Conservation (phyloP, 1,140 invertebrate genomes). For the Portunus trituberculatus region DNA sequence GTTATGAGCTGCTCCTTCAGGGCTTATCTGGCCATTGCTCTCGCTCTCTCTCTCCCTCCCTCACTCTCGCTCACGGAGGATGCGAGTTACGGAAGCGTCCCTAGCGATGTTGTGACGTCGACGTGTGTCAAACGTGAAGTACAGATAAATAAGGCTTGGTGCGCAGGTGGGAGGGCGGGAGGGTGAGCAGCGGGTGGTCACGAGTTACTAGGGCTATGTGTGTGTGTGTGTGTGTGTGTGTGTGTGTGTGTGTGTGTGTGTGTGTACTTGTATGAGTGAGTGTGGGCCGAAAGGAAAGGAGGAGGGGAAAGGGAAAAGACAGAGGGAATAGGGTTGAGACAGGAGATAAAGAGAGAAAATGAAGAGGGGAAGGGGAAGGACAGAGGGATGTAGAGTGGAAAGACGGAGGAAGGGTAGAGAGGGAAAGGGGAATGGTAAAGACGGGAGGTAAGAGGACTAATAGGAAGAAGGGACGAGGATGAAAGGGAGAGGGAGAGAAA, state of each 20-base stretch:
- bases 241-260: too few species aligned
- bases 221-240: too few species aligned
- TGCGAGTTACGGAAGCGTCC: too few species aligned
- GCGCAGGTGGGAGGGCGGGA: background rate
- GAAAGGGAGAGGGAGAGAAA: background rate
- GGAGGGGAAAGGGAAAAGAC: background rate
- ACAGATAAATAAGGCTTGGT: background rate
- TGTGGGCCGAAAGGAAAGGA: background rate
- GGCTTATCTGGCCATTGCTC: background rate
- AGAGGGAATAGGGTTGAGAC: background rate
- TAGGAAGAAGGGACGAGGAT: background rate
- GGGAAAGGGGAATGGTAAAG: background rate
- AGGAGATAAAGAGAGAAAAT: background rate
- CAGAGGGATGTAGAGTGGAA: background rate
- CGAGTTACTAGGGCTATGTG: background rate
- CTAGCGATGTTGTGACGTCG: too few species aligned
- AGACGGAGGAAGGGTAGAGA: background rate
- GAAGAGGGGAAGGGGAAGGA: conserved; percentile 7
- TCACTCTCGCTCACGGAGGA: too few species aligned
- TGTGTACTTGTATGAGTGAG: background rate
- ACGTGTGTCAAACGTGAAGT: background rate
- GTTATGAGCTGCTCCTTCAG: background rate
- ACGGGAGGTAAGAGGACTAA: background rate
- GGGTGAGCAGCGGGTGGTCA: background rate
- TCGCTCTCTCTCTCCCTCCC: too few species aligned